Base-by-base conservation (phyloP, 2,113 vertebrate genomes). In the Diadophis punctatus region DNA sequence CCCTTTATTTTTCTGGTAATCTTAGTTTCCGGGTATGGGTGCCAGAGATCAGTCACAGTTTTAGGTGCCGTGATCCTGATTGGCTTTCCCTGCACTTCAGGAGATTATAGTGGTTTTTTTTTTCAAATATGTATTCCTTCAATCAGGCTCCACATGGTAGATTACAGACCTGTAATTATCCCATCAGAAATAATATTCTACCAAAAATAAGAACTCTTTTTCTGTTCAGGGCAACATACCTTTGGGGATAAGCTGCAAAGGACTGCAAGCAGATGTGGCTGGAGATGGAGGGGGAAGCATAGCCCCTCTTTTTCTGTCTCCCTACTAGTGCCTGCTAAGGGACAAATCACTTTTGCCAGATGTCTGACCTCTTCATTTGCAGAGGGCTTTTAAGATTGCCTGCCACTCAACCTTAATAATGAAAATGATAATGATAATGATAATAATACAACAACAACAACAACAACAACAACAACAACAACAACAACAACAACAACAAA, bases 11-110 rank as follows among this genome's bases (percentile, higher is more conserved):
- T 93, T 91, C 34, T 8, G 87, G 53, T 55, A 58, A 10, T 85
- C 14, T 93, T 46, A 87, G 0, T 53, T 88, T 53, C 94, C 63
- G n/a, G 58, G 55, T 74, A 53, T 55, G 51, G 56, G 0, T 0
- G 55, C 87, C 39, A 20, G 25, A 23, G 25, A 16, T 84, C 68
- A 39, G 6, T 53, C 22, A 86, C 16, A 55, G 16, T 91, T 55
- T 91, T n/a, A 27, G n/a, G 52, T 8, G 46, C 10, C 11, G 39
- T 34, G 3, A 49, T 87, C 39, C 3, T 63, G n/a, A 51, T 22
- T 51, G 56, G 56, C 7, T 63, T 87, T 25, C 46, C 68, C 23
- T 6, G 20, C 14, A 46, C 0, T 27, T 52, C 51, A 18, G 51
- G 51, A 84, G 14, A 14, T 80, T 51, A 53, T 39, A 14, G 20